Conservation (phyloP, 2,888 invertebrate genomes). For the Eretmocerus hayati region DNA sequence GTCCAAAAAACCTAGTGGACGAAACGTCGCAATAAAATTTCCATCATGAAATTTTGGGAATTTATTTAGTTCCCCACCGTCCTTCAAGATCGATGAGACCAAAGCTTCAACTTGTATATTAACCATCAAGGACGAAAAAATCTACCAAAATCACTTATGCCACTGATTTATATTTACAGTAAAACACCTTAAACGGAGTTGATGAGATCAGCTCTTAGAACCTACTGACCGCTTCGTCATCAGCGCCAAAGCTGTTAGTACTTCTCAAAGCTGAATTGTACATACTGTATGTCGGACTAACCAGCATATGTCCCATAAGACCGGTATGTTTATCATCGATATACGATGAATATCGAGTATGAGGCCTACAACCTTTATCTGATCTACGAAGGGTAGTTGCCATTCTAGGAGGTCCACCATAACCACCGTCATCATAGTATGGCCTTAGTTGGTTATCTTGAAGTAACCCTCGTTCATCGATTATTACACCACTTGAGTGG, state of each 20-base stretch:
- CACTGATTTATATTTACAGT: too few relatives aligned
- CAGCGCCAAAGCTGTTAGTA: constrained; percentile 39
- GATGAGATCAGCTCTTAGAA: too few relatives aligned
- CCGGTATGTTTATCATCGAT: constrained; percentile 9
- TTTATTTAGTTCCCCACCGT: too few relatives aligned
- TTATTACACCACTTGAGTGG: constrained; percentile 36
- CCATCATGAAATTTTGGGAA: too few relatives aligned
- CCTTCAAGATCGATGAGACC: too few relatives aligned
- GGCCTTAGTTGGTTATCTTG: constrained; percentile 6
- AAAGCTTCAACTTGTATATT: too few relatives aligned
- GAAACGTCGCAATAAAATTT: too few relatives aligned
- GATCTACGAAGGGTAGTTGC: constrained; percentile 11
- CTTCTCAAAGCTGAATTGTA: constrained; percentile 39
- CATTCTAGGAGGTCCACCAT: not conserved
- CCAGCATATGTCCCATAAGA: constrained; percentile 32
- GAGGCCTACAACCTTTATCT: constrained; percentile 11
- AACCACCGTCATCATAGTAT: constrained; percentile 1
- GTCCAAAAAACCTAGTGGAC: too few relatives aligned
- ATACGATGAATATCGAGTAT: constrained; percentile 7
- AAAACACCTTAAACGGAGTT: too few relatives aligned
- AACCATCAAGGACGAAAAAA: too few relatives aligned
- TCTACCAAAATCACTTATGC: too few relatives aligned
- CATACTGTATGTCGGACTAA: constrained; percentile 43
- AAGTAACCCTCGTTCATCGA: not conserved
- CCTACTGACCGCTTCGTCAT: constrained; percentile 44